A percentile compares a stretch with the other conserved stretches of the same genome.
phyloP scores from a whole-genome alignment of 2,797 vertebrate genomes.

The Rhabdomys pumilio region DNA sequence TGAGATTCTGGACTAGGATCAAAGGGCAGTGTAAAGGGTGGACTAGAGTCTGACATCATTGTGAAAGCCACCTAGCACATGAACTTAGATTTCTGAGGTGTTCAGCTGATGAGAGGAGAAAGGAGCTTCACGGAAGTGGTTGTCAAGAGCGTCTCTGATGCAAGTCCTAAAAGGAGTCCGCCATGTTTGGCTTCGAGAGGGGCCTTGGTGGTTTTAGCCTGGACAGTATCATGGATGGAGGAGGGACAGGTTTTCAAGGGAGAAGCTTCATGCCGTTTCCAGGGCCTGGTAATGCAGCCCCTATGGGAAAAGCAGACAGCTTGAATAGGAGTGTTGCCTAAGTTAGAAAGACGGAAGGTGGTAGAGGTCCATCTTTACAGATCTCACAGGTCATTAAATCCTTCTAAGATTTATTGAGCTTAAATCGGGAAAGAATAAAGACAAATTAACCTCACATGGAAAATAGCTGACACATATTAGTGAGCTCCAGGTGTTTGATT shows the following conservation, averaged over 20 bases:
- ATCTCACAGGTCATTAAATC: neutral
- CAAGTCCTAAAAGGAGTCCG: neutral
- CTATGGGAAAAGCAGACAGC: neutral
- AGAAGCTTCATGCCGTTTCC: neutral
- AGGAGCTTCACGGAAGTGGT: slow-evolving; percentile 4
- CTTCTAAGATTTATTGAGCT: neutral
- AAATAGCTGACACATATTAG: neutral
- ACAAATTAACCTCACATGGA: neutral
- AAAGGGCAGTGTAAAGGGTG: neutral
- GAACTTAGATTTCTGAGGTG: neutral
- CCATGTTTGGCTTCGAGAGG: neutral
- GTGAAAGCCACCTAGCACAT: neutral
- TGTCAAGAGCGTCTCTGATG: neutral
- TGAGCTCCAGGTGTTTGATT: neutral
- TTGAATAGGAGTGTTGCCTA: too few species aligned
- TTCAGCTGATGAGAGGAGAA: neutral
- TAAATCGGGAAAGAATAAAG: neutral
- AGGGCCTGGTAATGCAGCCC: neutral
- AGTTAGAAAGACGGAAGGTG: neutral
- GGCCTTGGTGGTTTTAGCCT: neutral
- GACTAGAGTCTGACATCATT: neutral
- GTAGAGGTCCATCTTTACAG: neutral
- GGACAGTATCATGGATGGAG: neutral
- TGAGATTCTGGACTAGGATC: neutral
- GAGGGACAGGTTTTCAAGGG: neutral